A percentile compares a stretch with the other conserved stretches of the same genome.
These are phyloP conservation scores for Tachysurus fulvidraco DNA, from an alignment of 2,113 vertebrate species.

Conservation along the genomic window DNA sequence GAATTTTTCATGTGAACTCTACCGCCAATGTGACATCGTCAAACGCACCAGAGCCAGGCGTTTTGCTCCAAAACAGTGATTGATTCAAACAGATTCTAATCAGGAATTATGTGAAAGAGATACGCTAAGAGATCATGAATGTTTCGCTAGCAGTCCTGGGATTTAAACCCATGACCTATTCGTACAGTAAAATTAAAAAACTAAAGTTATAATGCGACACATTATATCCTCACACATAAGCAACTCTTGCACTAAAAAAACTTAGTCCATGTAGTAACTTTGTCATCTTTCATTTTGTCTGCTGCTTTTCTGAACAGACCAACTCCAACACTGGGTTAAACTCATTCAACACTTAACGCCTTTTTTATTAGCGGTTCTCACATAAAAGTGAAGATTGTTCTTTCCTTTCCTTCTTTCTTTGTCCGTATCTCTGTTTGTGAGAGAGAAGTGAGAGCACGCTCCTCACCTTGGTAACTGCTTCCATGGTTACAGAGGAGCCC, in stretches of 20 bases:
- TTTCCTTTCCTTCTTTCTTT: slow-evolving; percentile 26
- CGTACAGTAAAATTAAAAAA: background rate
- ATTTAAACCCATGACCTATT: background rate
- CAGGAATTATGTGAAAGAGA: background rate
- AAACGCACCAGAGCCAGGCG: background rate
- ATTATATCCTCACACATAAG: background rate
- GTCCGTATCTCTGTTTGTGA: slow-evolving; percentile 33
- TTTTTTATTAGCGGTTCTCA: slow-evolving; percentile 57
- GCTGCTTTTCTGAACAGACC: slow-evolving; percentile 30
- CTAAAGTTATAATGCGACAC: background rate
- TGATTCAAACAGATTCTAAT: background rate
- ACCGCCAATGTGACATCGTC: no score
- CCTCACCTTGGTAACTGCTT: slow-evolving; percentile 62
- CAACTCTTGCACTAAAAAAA: background rate
- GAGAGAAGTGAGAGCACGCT: slow-evolving; percentile 44
- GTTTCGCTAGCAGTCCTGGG: background rate
- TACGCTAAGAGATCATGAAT: background rate
- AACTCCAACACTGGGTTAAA: slow-evolving; percentile 34
- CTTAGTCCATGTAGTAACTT: background rate
- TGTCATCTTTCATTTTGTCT: background rate
- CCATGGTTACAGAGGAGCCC: slow-evolving; percentile 67
- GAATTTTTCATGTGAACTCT: no score
- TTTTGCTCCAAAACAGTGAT: background rate
- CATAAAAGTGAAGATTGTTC: slow-evolving; percentile 29
- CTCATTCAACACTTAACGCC: slow-evolving; percentile 46